Conservation (phyloP, 2,113 vertebrate species). For the Micronycteris hirsuta region DNA sequence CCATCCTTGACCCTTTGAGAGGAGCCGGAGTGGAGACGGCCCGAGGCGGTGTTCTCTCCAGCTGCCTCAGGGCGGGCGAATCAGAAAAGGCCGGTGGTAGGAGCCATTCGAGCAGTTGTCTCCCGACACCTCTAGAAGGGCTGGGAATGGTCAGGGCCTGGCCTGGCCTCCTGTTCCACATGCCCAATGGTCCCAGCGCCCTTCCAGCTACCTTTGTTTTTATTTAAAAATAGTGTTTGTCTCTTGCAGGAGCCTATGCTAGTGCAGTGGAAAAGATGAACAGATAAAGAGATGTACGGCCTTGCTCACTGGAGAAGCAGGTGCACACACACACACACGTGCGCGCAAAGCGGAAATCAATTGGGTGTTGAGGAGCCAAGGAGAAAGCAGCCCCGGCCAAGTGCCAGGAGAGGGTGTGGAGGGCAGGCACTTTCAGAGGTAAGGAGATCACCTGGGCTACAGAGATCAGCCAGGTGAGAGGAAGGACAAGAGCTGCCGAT, state of each 20-base stretch:
- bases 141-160: background rate
- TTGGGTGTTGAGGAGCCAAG: background rate
- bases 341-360: background rate
- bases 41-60: background rate
- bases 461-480: background rate
- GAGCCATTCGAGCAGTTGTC: rapidly evolving
- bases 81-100: background rate
- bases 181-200: background rate
- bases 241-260: background rate
- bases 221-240: background rate
- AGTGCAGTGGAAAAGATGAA: background rate
- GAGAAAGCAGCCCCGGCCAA: background rate
- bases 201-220: background rate
- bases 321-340: background rate
- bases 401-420: too few relatives aligned
- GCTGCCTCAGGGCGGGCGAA: background rate
- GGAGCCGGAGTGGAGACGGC: background rate
- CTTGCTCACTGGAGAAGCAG: background rate
- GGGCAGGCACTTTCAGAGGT: rapidly evolving
- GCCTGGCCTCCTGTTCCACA: background rate
- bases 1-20: background rate
- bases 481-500: background rate
- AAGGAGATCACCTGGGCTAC: background rate
- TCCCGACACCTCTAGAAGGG: background rate
- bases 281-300: background rate